Conservation (phyloP, 1,140 invertebrate species). For the Thaumetopoea pityocampa region DNA sequence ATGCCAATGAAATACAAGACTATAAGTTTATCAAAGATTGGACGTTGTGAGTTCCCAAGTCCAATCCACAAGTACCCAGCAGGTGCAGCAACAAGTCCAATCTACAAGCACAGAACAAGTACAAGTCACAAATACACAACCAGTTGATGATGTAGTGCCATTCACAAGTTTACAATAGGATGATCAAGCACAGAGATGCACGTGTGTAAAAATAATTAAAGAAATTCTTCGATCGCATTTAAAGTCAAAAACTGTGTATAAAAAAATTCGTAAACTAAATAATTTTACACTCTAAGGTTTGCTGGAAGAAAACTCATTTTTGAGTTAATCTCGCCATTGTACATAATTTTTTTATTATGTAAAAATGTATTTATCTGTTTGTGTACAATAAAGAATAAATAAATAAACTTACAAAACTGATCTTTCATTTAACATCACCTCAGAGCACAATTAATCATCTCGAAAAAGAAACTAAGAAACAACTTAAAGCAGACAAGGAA, state of each 20-base stretch:
- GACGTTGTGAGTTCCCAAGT: conserved; percentile 9
- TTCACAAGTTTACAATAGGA: too few relatives aligned
- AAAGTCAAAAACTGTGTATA: neutral
- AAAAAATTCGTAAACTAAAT: neutral
- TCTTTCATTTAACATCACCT: neutral
- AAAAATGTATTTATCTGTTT: too few relatives aligned
- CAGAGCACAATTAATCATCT: neutral
- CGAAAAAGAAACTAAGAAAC: neutral
- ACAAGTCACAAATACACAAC: neutral
- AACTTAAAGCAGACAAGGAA: neutral
- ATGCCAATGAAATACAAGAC: conserved; percentile 17
- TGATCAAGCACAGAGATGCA: neutral
- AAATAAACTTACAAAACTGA: conserved; percentile 6
- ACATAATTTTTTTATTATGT: too few relatives aligned
- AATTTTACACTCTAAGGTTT: too few relatives aligned
- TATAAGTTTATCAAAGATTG: conserved; percentile 8
- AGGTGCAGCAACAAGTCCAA: neutral
- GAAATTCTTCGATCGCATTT: conserved; percentile 11
- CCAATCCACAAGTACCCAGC: conserved; percentile 11
- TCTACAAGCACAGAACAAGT: neutral
- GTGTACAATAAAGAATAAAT: too few relatives aligned
- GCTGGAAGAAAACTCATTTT: too few relatives aligned
- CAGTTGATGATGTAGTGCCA: too few relatives aligned
- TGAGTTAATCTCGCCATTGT: too few relatives aligned
- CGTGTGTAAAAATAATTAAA: conserved; percentile 7